Evolutionary conservation across 2,113 vertebrate genomes (phyloP).

Genomic region (Tautogolabrus adspersus): DNA sequence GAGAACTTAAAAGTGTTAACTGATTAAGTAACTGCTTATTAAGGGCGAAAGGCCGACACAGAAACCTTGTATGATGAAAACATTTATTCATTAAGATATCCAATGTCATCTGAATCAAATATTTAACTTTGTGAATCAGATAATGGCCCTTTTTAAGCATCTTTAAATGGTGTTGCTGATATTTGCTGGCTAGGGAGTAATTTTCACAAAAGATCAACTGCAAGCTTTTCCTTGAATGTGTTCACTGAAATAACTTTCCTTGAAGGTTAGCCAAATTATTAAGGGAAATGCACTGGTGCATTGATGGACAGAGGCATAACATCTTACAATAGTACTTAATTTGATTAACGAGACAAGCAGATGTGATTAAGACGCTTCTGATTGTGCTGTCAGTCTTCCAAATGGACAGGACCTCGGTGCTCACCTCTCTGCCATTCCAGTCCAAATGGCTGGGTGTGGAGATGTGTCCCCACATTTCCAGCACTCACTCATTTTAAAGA

Average conservation of each 20-base stretch:
- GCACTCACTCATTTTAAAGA: slow-evolving; percentile 81
- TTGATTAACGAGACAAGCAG: slow-evolving; percentile 79
- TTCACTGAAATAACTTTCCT: slow-evolving; percentile 61
- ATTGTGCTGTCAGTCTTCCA: slow-evolving; percentile 84
- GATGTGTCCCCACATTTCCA: slow-evolving; percentile 68
- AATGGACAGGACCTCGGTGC: slow-evolving; percentile 76
- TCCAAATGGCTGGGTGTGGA: slow-evolving; percentile 76
- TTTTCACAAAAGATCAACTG: background rate
- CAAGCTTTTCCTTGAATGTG: slow-evolving; percentile 14
- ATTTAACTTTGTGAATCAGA: slow-evolving; percentile 13
- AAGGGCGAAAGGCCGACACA: background rate
- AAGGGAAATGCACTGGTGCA: slow-evolving; percentile 67
- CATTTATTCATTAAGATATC: slow-evolving; percentile 28
- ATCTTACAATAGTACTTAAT: slow-evolving; percentile 75
- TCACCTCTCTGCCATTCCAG: slow-evolving; percentile 67
- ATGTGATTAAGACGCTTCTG: slow-evolving; percentile 81
- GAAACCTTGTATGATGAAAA: background rate
- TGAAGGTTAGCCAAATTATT: slow-evolving; percentile 83
- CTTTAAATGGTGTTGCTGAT: background rate
- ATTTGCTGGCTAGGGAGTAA: background rate
- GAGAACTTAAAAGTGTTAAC: no score
- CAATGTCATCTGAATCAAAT: slow-evolving; percentile 30
- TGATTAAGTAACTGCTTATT: background rate
- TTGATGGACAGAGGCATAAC: slow-evolving; percentile 71
- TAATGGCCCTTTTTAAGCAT: background rate